Evolutionary conservation across 2,888 invertebrate species (phyloP).

Genomic region (Ferrisia virgata): DNA sequence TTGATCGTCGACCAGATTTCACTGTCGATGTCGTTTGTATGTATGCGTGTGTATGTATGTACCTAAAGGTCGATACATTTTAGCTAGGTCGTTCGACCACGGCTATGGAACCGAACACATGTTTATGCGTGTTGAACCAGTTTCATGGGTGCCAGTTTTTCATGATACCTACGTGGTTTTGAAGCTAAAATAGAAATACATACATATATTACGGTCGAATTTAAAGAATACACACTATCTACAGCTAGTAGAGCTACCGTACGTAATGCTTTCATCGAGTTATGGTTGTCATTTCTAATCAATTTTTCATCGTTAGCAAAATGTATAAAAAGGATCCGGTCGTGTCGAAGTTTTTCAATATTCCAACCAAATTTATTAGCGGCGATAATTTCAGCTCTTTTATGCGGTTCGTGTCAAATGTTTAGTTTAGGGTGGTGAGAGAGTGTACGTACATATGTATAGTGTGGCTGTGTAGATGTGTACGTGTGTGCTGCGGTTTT

Average conservation of each 20-base stretch:
- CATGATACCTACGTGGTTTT: background rate
- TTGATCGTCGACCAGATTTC: slow-evolving; percentile 8
- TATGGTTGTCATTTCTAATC: slow-evolving; percentile 13
- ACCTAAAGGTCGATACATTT: slow-evolving; percentile 16
- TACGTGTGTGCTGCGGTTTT: background rate
- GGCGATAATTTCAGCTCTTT: background rate
- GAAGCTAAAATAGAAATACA: slow-evolving; percentile 5
- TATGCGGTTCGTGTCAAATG: background rate
- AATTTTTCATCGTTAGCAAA: slow-evolving; percentile 26
- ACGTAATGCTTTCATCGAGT: background rate
- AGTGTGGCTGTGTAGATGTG: background rate
- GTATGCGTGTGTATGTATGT: too few relatives aligned
- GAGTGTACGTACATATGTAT: background rate
- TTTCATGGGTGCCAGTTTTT: slow-evolving; percentile 3
- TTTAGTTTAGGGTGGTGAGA: background rate
- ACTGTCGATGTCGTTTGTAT: background rate
- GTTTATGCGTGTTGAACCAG: slow-evolving; percentile 24
- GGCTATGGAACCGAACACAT: background rate
- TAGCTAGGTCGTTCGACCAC: background rate
- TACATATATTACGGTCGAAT: background rate
- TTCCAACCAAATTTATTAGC: background rate
- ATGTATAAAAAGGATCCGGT: background rate
- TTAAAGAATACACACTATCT: too few relatives aligned
- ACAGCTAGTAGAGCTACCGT: too few relatives aligned
- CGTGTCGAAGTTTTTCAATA: background rate